A percentile compares a stretch with the other conserved stretches of the same genome.
These are phyloP conservation scores for Barnardius zonarius DNA, from an alignment of 2,113 vertebrate genomes.

Conservation along the genomic window DNA sequence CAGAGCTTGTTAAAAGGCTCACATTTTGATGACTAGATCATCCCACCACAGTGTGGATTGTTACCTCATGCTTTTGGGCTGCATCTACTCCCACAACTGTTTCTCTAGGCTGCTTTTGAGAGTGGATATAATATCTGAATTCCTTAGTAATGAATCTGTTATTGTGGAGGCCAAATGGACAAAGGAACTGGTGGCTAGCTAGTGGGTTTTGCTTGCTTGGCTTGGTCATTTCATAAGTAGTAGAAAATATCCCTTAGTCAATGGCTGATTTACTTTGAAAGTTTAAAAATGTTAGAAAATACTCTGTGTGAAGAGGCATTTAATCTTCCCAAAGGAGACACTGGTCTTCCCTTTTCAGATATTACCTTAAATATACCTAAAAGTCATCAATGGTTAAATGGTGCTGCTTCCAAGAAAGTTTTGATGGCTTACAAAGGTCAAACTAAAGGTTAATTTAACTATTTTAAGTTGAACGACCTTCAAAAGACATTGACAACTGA, in stretches of 20 bases:
- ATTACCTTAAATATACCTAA: neutral
- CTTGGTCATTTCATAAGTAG: neutral
- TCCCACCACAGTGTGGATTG: neutral
- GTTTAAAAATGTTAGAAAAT: neutral
- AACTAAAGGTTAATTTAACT: conserved; percentile 39
- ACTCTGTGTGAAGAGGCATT: neutral
- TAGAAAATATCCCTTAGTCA: neutral
- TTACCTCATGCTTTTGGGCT: neutral
- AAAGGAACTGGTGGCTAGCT: neutral
- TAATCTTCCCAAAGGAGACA: neutral
- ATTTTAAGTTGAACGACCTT: conserved; percentile 30
- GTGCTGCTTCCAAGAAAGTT: conserved; percentile 13
- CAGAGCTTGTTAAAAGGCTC: neutral
- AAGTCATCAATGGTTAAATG: conserved; percentile 19
- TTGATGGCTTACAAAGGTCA: conserved; percentile 38
- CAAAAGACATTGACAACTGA: conserved; percentile 22
- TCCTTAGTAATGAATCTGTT: neutral
- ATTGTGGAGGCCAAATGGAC: neutral
- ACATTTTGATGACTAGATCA: neutral
- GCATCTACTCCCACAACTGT: neutral
- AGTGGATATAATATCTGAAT: neutral
- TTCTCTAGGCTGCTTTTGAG: neutral
- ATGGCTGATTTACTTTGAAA: conserved; percentile 8
- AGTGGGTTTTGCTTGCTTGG: neutral
- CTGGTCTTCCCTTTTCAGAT: conserved; percentile 4